Base-by-base conservation (phyloP, 1,140 invertebrate genomes). In the Metaphire vulgaris region DNA sequence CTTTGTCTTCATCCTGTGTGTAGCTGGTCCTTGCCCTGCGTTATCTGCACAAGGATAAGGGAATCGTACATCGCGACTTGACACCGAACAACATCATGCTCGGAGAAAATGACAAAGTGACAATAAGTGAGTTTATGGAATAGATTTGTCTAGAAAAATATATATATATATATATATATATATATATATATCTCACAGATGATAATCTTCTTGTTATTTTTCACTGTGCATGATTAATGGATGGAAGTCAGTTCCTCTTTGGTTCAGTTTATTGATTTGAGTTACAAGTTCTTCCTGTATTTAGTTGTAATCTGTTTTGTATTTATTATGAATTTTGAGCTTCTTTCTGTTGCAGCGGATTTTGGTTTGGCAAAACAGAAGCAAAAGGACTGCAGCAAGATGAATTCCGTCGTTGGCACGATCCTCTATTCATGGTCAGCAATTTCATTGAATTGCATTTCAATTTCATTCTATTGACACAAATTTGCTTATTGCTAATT, bases 71-170 rank as follows among this genome's bases (percentile, higher is more conserved):
- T 76, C 71, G 86, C 66, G 86, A 87, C 74, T 81, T 87, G 14
- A 85, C 85, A 21, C 85, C 87, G 0, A 87, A 85, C 79, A 87
- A 87, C 76, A 85, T 87, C 66, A 87, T 87, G 86, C 77, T 87
- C 28, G 83, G 84, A 30, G 85, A 86, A 74, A 82, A 85, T 76
- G 85, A 87, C 77, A 83, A 84, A 81, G 84, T 87, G 28, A 87
- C 85, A 28, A 85, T 87, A 29, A 87, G 86, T 87, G 81, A 83
- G 86, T 83, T 70, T n/a, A n/a, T n/a, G n/a, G n/a, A n/a, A n/a
- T n/a, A n/a, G n/a, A n/a, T n/a, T n/a, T n/a, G n/a, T n/a, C n/a
- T n/a, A n/a, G n/a, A n/a, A n/a, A n/a, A n/a, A n/a, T n/a, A n/a
- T n/a, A n/a, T n/a, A n/a, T n/a, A n/a, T n/a, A n/a, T n/a, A n/a